Evolutionary conservation across 2,113 vertebrate genomes (phyloP), one percentile per base, ranked within the genome.

Genomic region (Otolemur garnettii): DNA sequence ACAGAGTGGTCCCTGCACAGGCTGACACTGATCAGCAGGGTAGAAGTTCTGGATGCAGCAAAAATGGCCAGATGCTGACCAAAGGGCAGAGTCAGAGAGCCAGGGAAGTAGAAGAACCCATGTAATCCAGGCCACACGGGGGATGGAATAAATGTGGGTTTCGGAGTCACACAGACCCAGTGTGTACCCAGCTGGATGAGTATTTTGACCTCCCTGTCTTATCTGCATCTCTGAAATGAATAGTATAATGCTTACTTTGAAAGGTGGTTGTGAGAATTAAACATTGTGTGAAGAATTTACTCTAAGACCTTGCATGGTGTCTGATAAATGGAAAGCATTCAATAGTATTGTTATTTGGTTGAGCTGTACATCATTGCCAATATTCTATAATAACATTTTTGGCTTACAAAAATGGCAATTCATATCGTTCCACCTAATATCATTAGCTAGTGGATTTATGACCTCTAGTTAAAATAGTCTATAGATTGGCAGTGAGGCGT

Each of bases 401-500:
- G 26, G 62, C 82, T 94, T 57, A 79, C 0, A n/a, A n/a, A 92
- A 87, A 79, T 50, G 30, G 22, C 19, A 53, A 1, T 45, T 94
- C 30, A 17, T 79, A 9, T 77, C 33, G 30, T 69, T 82, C 42
- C 33, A 26, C 19, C 21, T 88, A 18, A 42, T 64, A 38, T 71
- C 66, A 79, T 55, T 79, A 93, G 82, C 86, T 13, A 13, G 35
- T 71, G 53, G 50, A 75, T 89, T 74, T 96, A 85, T 83, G 69
- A 62, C 42, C 3, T 15, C 45, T 38, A n/a, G 87, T 57, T 90
- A 83, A 90, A 96, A 93, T 95, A 94, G 69, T 55, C 30, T 50
- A 1, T 45, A 38, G 66, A 59, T 92, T 57, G 24, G 81, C 69
- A 45, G 69, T 91, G 28, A 81, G 85, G 91, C 50, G 7, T 66